Evolutionary conservation across 1,140 invertebrate species (phyloP), one percentile per base, ranked within the genome.

Genomic region (Drosophila navojoa): DNA sequence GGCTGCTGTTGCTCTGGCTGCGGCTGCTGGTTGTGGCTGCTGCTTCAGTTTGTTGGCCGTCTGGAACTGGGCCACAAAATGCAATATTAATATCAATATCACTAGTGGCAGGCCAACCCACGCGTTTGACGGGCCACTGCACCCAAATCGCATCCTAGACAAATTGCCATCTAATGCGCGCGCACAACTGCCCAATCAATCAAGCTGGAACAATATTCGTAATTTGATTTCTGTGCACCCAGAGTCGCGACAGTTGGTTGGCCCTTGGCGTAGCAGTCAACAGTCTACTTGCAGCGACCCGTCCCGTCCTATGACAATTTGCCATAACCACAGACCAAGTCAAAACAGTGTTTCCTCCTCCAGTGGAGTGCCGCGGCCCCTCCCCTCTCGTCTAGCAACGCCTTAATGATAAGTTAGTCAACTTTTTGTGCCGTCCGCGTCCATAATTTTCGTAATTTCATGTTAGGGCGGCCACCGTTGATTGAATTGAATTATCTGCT

Each of bases 371-470:
- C 42, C 19, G 44, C 35, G 1, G 19, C 9, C 7, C 50, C 50
- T 50, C 54, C 35, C 16, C 27, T 40, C 32, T 27, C 67, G 53
- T 61, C 45, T 53, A 76, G 79, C 50, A 61, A 79, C 84, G 70
- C 66, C 73, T 63, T 87, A 87, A 87, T 87, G 50, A 82, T 59
- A 87, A 73, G 76, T 74, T 89, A 32, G 45, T 9, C 64, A 27
- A 44, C 40, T 54, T 53, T 63, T 67, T 52, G 66, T 62, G 61
- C 29, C 44, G 10, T 19, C 15, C 16, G 44, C 25, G 22, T 66
- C 52, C 66, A 74, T 87, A 84, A 87, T 87, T 87, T 87, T 79
- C 55, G 54, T 87, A 87, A 89, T 87, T 77, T 57, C 66, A 79
- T 76, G 66, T 84, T 84, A 80, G 81, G 81, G 81, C 70, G 80